Evolutionary conservation across 2,888 invertebrate genomes (phyloP).

Genomic region (Coenonympha glycerion): DNA sequence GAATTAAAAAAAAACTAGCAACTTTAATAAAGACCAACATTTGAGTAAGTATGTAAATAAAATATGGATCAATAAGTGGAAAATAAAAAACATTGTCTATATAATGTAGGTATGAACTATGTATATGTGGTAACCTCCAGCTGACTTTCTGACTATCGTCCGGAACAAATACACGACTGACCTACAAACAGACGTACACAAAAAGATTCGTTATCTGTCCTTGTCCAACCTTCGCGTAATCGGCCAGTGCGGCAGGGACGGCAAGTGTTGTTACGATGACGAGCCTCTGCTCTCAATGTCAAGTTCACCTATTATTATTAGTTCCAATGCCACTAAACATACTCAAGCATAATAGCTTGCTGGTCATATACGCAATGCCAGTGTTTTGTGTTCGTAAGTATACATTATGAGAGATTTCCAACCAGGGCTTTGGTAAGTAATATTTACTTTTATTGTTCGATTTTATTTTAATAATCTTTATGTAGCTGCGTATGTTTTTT

Average conservation of each 20-base stretch:
- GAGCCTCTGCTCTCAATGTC: conserved; percentile 75
- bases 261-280: conserved; percentile 64
- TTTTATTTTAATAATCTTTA: no score
- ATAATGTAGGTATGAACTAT: conserved; percentile 29
- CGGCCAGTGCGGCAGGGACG: conserved; percentile 54
- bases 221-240: conserved; percentile 44
- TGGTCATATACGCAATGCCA: conserved; percentile 41
- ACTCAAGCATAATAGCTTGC: conserved; percentile 59
- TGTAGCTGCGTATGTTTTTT: no score
- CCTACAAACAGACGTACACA: conserved; percentile 70
- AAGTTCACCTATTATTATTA: conserved; percentile 76
- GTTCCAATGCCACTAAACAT: conserved; percentile 73
- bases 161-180: conserved; percentile 74
- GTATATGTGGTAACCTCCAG: conserved; percentile 72
- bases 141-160: conserved; percentile 74
- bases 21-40: no score
- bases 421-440: no score
- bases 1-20: no score
- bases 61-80: conserved; percentile 27
- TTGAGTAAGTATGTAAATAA: no score
- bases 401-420: no score
- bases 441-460: no score
- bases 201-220: conserved; percentile 60
- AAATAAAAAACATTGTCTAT: conserved; percentile 47
- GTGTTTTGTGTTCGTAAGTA: conserved; percentile 19